phyloP scores from a whole-genome alignment of 2,888 invertebrate species.

The Rotaria magnacalcarata region DNA sequence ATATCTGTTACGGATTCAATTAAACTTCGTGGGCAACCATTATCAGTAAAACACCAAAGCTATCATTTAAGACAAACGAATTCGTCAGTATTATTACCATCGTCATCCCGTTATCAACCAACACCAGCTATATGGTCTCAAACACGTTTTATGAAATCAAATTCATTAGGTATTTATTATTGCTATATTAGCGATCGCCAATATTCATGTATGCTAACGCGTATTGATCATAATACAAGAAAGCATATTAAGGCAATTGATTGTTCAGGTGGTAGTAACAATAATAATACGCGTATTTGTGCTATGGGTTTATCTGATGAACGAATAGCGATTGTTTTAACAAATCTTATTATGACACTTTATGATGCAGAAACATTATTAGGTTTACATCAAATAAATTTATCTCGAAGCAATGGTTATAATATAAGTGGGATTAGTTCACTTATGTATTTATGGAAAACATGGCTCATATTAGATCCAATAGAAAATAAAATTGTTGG shows the following conservation, averaged over 20 bases:
- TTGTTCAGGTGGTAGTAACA: neutral
- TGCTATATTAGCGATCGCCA: neutral
- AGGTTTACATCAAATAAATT: neutral
- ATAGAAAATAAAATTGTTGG: neutral
- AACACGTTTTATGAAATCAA: slow-evolving; percentile 6
- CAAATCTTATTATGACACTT: neutral
- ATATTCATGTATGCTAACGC: slow-evolving; percentile 10
- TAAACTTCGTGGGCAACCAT: neutral
- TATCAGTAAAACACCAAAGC: neutral
- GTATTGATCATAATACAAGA: slow-evolving; percentile 22
- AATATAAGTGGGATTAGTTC: neutral
- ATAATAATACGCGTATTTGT: neutral
- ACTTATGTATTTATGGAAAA: slow-evolving; percentile 13
- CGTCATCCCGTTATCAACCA: neutral
- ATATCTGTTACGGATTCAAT: neutral
- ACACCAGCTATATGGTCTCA: neutral
- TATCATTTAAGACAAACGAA: neutral
- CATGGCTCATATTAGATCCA: slow-evolving; percentile 29
- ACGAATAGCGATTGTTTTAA: neutral
- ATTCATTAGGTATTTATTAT: slow-evolving; percentile 19
- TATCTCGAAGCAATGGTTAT: neutral
- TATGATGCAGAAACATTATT: slow-evolving; percentile 11
- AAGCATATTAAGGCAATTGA: slow-evolving; percentile 5
- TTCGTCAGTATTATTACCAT: neutral
- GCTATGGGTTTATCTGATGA: slow-evolving; percentile 24